Conservation (phyloP, 2,113 vertebrate genomes). For the Rhizomys pruinosus region DNA sequence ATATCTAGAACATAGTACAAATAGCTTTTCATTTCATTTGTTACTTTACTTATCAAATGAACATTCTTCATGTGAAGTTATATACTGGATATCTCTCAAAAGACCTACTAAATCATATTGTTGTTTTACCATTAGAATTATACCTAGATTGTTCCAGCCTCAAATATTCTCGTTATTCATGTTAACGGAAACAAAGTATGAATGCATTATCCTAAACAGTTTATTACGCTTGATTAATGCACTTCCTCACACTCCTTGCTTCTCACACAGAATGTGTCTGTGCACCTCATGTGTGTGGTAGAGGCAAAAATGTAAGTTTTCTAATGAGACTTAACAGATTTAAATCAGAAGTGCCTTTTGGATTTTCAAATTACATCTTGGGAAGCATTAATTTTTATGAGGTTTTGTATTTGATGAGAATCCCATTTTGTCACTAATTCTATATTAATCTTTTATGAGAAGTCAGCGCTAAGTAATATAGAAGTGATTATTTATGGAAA, state of each 20-base stretch:
- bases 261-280: conserved; percentile 71
- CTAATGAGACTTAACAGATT: conserved; percentile 83
- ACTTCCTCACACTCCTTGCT: conserved; percentile 73
- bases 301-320: conserved; percentile 71
- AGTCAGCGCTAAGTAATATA: conserved; percentile 60
- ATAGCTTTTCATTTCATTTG: conserved; percentile 55
- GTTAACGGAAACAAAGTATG: conserved; percentile 66
- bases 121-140: neutral
- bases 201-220: conserved; percentile 73
- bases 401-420: conserved; percentile 66
- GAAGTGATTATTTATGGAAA: conserved; percentile 61
- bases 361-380: conserved; percentile 80
- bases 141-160: neutral
- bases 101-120: conserved; percentile 44
- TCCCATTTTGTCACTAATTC: conserved; percentile 66
- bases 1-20: conserved; percentile 73
- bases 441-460: conserved; percentile 70
- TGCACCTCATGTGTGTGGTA: conserved; percentile 64
- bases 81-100: conserved; percentile 46
- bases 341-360: conserved; percentile 82
- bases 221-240: conserved; percentile 80
- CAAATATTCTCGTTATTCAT: conserved; percentile 59
- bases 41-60: conserved; percentile 71
- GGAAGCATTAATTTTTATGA: conserved; percentile 74
- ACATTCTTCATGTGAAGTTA: conserved; percentile 56